A percentile compares a stretch with the other conserved stretches of the same genome.
phyloP scores from a whole-genome alignment of 1,140 invertebrate species.

The Drosophila setifemur region DNA sequence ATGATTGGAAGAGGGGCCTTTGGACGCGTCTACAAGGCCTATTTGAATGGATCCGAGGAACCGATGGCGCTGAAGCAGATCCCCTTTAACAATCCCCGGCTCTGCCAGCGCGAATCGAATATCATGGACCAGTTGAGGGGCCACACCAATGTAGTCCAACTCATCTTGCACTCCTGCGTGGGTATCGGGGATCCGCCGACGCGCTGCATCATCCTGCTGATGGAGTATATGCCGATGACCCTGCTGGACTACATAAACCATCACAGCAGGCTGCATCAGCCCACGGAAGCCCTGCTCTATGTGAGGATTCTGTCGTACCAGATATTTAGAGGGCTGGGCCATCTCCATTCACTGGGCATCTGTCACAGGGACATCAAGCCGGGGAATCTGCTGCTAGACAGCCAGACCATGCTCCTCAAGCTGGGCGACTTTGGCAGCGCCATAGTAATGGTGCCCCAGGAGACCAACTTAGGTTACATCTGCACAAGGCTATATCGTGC shows the following conservation, averaged over 20 bases:
- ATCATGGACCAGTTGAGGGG: slow-evolving; percentile 21
- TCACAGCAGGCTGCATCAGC: neutral
- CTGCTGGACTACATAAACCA: slow-evolving; percentile 19
- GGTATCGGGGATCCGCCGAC: neutral
- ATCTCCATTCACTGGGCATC: slow-evolving; percentile 98
- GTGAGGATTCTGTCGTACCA: slow-evolving; percentile 89
- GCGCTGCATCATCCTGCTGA: slow-evolving; percentile 19
- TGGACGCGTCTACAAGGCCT: slow-evolving; percentile 37
- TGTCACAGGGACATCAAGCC: slow-evolving; percentile 99
- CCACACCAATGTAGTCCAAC: slow-evolving; percentile 38
- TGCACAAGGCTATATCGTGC: slow-evolving; percentile 99
- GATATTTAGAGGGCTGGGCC: slow-evolving; percentile 98
- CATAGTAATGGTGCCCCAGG: slow-evolving; percentile 96
- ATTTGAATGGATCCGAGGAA: neutral
- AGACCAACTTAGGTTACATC: slow-evolving; percentile 99
- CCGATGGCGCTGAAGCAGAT: slow-evolving; percentile 46
- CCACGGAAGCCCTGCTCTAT: neutral
- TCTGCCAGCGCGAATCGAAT: slow-evolving; percentile 10
- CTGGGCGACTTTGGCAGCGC: slow-evolving; percentile 99
- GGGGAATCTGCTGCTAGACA: slow-evolving; percentile 98
- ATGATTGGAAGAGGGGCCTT: slow-evolving; percentile 40
- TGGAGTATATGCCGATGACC: slow-evolving; percentile 57
- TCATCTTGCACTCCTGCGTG: slow-evolving; percentile 13
- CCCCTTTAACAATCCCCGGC: neutral
- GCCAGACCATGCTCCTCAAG: slow-evolving; percentile 97